Evolutionary conservation across 2,888 invertebrate species (phyloP).

Genomic region (Ormyrus rosae): DNA sequence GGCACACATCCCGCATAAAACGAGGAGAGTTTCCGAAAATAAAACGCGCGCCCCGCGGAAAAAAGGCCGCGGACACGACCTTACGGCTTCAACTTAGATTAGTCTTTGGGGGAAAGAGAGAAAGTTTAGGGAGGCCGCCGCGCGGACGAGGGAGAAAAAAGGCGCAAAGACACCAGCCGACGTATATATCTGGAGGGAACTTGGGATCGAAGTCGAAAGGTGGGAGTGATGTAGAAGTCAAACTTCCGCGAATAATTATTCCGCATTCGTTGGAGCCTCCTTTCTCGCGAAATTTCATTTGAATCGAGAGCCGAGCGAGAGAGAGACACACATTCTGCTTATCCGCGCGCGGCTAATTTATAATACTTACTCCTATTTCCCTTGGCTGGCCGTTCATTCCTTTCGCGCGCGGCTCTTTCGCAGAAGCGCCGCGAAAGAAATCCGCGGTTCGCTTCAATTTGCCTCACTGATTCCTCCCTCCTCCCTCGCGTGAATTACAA

Average conservation of each 20-base stretch:
- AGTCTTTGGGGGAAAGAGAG: slow-evolving; percentile 37
- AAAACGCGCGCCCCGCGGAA: slow-evolving; percentile 27
- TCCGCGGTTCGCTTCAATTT: slow-evolving; percentile 19
- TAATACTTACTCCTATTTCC: slow-evolving; percentile 22
- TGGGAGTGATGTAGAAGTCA: slow-evolving; percentile 1
- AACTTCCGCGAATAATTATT: slow-evolving; percentile 45
- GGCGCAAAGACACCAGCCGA: neutral
- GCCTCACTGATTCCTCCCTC: neutral
- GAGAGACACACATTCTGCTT: slow-evolving; percentile 9
- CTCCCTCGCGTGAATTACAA: neutral
- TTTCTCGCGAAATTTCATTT: slow-evolving; percentile 25
- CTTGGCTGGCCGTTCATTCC: neutral
- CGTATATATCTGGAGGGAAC: neutral
- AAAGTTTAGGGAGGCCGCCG: neutral
- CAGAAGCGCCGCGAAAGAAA: neutral
- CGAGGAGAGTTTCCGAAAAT: slow-evolving; percentile 38
- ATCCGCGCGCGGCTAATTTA: slow-evolving; percentile 31
- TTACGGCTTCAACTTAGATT: slow-evolving; percentile 50
- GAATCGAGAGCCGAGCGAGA: slow-evolving; percentile 14
- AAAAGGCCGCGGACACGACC: neutral
- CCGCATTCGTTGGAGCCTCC: slow-evolving; percentile 24
- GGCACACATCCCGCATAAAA: slow-evolving; percentile 26
- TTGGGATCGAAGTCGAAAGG: slow-evolving; percentile 25
- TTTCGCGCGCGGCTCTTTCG: neutral
- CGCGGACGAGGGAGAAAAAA: neutral